Percentiles rank a stretch among this genome's conserved stretches.
phyloP scores from a whole-genome alignment of 2,888 invertebrate species.

The Mimas tiliae region DNA sequence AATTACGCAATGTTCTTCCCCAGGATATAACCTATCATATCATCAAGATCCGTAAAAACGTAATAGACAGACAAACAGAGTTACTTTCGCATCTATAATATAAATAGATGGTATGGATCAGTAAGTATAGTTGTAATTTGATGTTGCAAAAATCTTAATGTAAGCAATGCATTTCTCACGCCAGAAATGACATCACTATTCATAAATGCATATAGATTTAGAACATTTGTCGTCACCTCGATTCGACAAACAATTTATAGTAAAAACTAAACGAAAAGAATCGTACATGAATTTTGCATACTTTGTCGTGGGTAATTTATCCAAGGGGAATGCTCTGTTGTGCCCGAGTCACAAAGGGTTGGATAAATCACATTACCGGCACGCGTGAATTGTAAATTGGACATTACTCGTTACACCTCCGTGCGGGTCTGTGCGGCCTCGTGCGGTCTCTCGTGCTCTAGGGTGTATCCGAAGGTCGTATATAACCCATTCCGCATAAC shows the following conservation, averaged over 20 bases:
- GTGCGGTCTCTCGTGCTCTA: slow-evolving; percentile 2
- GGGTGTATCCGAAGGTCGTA: not conserved
- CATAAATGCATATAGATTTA: slow-evolving; percentile 5
- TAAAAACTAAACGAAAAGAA: slow-evolving; percentile 45
- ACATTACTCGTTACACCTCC: slow-evolving; percentile 79
- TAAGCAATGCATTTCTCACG: not conserved
- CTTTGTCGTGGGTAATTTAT: slow-evolving; percentile 65
- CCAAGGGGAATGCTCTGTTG: slow-evolving; percentile 60
- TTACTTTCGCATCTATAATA: no score
- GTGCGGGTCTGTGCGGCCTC: slow-evolving; percentile 35
- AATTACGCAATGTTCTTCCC: no score
- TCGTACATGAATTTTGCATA: slow-evolving; percentile 63
- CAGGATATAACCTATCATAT: no score
- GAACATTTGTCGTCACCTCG: slow-evolving; percentile 27
- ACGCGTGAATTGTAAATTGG: slow-evolving; percentile 84
- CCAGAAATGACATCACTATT: not conserved
- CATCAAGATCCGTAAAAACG: no score
- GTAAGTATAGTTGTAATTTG: no score
- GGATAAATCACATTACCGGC: slow-evolving; percentile 80
- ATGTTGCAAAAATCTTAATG: no score
- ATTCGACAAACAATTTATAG: slow-evolving; percentile 27
- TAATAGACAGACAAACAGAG: no score
- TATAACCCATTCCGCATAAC: not conserved
- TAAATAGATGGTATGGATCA: no score
- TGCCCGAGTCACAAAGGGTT: slow-evolving; percentile 75